These are phyloP conservation scores for Tinea pellionella DNA, from an alignment of 2,888 invertebrate genomes.

Conservation along the genomic window DNA sequence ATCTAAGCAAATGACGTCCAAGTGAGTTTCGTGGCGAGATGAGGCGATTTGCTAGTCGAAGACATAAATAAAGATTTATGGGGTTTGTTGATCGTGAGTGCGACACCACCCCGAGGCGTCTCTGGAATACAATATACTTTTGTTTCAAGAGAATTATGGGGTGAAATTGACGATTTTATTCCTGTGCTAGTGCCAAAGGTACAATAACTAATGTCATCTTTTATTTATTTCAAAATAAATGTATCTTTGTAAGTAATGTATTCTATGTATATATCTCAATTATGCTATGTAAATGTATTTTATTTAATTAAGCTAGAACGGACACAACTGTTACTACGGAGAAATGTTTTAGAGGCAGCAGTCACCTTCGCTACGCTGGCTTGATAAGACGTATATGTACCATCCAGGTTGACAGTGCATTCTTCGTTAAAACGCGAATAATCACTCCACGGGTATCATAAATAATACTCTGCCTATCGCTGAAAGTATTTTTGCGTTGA, in stretches of 20 bases:
- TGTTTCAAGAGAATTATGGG: constrained; percentile 8
- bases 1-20: constrained; percentile 37
- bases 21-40: constrained; percentile 29
- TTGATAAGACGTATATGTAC: too few species aligned
- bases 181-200: neutral
- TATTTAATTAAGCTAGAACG: too few species aligned
- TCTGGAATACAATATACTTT: constrained; percentile 8
- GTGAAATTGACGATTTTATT: constrained; percentile 9
- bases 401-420: too few species aligned
- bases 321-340: too few species aligned
- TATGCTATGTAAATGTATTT: too few species aligned
- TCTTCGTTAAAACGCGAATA: too few species aligned
- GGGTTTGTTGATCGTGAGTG: constrained; percentile 12
- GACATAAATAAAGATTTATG: constrained; percentile 40
- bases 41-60: constrained; percentile 24
- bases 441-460: too few species aligned
- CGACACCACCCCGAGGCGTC: constrained; percentile 13
- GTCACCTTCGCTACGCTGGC: too few species aligned
- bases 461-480: too few species aligned
- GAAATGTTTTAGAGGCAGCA: too few species aligned
- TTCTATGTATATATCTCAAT: too few species aligned
- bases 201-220: neutral
- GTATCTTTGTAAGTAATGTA: neutral
- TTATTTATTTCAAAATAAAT: neutral
- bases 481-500: too few species aligned